phyloP scores from a whole-genome alignment of 2,888 invertebrate genomes.

The Masnerella sp. region DNA sequence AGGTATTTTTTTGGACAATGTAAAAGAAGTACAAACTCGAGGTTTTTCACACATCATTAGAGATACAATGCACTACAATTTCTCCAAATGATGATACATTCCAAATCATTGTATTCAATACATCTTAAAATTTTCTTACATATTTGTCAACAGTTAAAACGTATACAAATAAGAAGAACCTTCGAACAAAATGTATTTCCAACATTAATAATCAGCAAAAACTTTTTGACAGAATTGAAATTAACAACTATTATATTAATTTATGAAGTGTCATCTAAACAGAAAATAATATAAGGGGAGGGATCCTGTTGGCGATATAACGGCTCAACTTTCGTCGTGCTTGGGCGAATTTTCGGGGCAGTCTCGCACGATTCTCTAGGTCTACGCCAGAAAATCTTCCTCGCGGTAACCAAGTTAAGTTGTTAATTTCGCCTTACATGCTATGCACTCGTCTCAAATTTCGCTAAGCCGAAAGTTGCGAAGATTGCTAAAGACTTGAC shows the following conservation, averaged over 20 bases:
- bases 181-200: no score
- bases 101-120: no score
- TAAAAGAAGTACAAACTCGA: no score
- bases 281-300: slow-evolving; percentile 23
- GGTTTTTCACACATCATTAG: no score
- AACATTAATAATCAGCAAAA: not conserved
- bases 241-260: slow-evolving; percentile 6
- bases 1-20: no score
- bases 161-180: no score
- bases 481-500: slow-evolving; percentile 41
- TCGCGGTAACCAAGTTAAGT: slow-evolving; percentile 67
- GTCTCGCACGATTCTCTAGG: slow-evolving; percentile 46
- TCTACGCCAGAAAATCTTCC: slow-evolving; percentile 60
- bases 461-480: slow-evolving; percentile 54
- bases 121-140: no score
- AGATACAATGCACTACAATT: no score
- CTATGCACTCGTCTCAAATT: slow-evolving; percentile 65
- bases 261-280: slow-evolving; percentile 17
- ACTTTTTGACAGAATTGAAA: slow-evolving; percentile 3
- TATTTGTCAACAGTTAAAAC: no score
- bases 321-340: slow-evolving; percentile 72
- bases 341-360: slow-evolving; percentile 69
- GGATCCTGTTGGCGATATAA: slow-evolving; percentile 63
- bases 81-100: no score
- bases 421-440: slow-evolving; percentile 68